phyloP scores from a whole-genome alignment of 2,888 invertebrate genomes.

The Encarsia formosa region DNA sequence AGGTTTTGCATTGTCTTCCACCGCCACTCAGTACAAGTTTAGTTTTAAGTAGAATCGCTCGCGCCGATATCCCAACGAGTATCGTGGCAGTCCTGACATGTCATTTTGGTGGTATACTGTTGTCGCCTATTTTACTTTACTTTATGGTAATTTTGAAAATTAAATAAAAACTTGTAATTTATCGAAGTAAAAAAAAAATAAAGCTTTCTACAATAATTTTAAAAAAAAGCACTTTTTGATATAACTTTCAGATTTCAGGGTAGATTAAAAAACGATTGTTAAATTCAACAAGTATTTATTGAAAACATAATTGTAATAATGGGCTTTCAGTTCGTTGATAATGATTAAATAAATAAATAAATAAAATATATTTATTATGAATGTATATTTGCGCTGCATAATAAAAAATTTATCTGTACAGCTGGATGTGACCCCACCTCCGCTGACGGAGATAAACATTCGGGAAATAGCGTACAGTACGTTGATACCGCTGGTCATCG shows the following conservation, averaged over 20 bases:
- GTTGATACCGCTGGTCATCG: slow-evolving; percentile 42
- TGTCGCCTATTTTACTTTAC: slow-evolving; percentile 45
- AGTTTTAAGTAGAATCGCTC: slow-evolving; percentile 42
- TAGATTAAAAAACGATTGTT: neutral
- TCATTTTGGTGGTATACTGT: slow-evolving; percentile 44
- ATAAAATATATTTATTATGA: neutral
- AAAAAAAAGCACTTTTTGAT: too few relatives aligned
- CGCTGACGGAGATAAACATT: slow-evolving; percentile 44
- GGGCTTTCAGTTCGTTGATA: neutral
- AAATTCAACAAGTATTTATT: slow-evolving; percentile 1
- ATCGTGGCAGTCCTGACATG: slow-evolving; percentile 43
- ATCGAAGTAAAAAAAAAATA: too few relatives aligned
- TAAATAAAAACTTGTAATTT: too few relatives aligned
- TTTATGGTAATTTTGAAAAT: slow-evolving; percentile 39
- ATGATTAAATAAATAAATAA: too few relatives aligned
- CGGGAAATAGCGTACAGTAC: slow-evolving; percentile 44
- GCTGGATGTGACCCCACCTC: slow-evolving; percentile 45
- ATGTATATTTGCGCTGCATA: slow-evolving; percentile 1
- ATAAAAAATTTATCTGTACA: slow-evolving; percentile 18
- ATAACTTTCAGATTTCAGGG: too few relatives aligned
- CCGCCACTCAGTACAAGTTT: slow-evolving; percentile 47
- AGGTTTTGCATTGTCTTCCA: slow-evolving; percentile 49
- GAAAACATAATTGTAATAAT: neutral
- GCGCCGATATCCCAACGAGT: slow-evolving; percentile 46
- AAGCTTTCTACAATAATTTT: too few relatives aligned